These are phyloP conservation scores for Polymixis lichenea DNA, from an alignment of 2,888 invertebrate genomes.

Conservation along the genomic window DNA sequence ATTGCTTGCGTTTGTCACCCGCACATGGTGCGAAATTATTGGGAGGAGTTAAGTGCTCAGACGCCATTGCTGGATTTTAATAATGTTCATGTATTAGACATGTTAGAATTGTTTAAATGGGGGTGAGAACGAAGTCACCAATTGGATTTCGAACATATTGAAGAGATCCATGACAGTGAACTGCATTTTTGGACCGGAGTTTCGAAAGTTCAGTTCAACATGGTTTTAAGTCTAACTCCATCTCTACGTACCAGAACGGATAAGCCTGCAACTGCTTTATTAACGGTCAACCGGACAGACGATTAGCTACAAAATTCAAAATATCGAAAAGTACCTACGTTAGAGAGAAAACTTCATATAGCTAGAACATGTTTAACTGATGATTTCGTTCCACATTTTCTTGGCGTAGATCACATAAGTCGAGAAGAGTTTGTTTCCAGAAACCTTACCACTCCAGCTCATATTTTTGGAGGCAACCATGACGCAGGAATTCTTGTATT, in stretches of 20 bases:
- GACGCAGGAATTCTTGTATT: too few relatives aligned
- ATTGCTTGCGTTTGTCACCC: slow-evolving; percentile 39
- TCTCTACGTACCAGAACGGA: slow-evolving; percentile 43
- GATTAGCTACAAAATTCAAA: slow-evolving; percentile 2
- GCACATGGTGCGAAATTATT: slow-evolving; percentile 37
- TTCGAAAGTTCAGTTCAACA: slow-evolving; percentile 45
- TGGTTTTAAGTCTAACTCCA: slow-evolving; percentile 43
- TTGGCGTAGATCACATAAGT: too few relatives aligned
- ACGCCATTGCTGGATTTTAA: slow-evolving; percentile 37
- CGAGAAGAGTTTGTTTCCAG: too few relatives aligned
- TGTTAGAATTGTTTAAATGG: slow-evolving; percentile 43
- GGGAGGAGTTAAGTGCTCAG: slow-evolving; percentile 31
- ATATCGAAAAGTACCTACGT: slow-evolving; percentile 5
- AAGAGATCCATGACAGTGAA: slow-evolving; percentile 46
- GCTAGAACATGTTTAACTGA: too few relatives aligned
- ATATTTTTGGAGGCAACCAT: too few relatives aligned
- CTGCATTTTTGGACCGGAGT: slow-evolving; percentile 40
- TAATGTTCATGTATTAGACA: slow-evolving; percentile 44
- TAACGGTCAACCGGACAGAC: too few relatives aligned
- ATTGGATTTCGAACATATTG: slow-evolving; percentile 48
- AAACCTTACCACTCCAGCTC: too few relatives aligned
- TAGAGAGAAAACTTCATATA: too few relatives aligned
- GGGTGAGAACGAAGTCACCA: slow-evolving; percentile 33
- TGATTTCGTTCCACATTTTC: too few relatives aligned
- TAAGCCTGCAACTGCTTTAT: slow-evolving; percentile 43